These are phyloP conservation scores for Tetraodon nigroviridis DNA, from an alignment of 2,113 vertebrate genomes.

Conservation along the genomic window DNA sequence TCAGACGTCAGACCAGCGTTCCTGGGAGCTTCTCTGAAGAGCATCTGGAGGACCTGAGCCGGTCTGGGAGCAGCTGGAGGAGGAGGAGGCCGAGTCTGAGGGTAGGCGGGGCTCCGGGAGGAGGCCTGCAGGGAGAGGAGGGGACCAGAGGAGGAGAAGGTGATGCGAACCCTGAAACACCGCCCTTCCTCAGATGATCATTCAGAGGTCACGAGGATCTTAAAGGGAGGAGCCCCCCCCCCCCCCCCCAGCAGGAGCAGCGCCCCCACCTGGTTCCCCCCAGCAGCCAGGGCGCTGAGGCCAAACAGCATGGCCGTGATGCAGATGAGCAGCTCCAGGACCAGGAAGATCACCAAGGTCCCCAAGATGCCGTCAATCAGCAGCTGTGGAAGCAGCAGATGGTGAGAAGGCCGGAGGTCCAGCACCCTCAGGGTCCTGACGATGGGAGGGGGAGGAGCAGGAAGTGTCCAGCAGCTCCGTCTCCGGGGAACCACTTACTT, in stretches of 20 bases:
- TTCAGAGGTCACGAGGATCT: no score
- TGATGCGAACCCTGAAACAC: no score
- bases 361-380: conserved; percentile 75
- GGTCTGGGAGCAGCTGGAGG: no score
- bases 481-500: conserved; percentile 70
- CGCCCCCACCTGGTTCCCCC: conserved; percentile 59
- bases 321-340: conserved; percentile 75
- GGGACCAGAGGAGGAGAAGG: no score
- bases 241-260: background rate
- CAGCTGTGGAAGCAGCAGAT: conserved; percentile 42
- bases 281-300: conserved; percentile 71
- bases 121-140: no score
- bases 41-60: no score
- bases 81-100: no score
- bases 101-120: no score
- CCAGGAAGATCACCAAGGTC: conserved; percentile 75
- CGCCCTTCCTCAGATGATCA: no score
- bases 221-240: background rate
- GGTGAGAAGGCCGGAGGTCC: no score
- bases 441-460: background rate
- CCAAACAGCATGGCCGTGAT: conserved; percentile 76
- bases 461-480: background rate
- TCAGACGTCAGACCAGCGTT: no score
- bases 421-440: background rate
- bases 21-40: no score